Base-by-base conservation (phyloP, 1,140 invertebrate genomes). In the Lordiphosa mommai region DNA sequence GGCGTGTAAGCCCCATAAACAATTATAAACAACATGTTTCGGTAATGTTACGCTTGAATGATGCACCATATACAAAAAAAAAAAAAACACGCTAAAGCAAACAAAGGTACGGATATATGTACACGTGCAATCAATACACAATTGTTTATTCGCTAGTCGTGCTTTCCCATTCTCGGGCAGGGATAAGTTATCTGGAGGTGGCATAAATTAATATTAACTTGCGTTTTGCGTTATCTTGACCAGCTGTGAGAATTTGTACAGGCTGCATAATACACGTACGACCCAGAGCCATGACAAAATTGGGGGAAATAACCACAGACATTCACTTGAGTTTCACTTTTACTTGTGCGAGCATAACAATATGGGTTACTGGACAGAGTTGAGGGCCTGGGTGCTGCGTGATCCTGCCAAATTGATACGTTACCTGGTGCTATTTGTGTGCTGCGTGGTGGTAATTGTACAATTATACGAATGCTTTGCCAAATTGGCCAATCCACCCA, bases 401-500 rank as follows among this genome's bases (percentile, higher is more conserved):
- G 80, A 87, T 60, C 87, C 87, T 40, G 82, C 72, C 7, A 87
- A 88, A 40, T 38, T 88, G 2, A 87, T 88, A 17, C 80, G 87
- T n/a, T 88, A 87, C 50, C 43, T 87, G 6, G 87, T 88, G 2
- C 57, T 88, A 5, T 88, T 88, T 37, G 51, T 70, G 10, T 88
- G 87, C 59, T 64, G 70, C 50, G 73, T 88, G 6, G 69, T 88
- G 60, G 87, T 88, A 0, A 86, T 87, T 47, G 85, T 87, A 4
- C 87, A 88, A 92, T 89, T 93, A 32, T 85, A 87, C 37, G 87
- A 90, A 53, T 93, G 92, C 61, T 87, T 92, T 4, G 53, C 84
- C 14, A 93, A 93, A 72, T 71, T 93, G 14, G 72, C 89, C 0
- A 60, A 91, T 65, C 91, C 91, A 2, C 92, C 92, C 0, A 90